Conservation (phyloP, 2,888 invertebrate species). For the Epistrophe eligans region DNA sequence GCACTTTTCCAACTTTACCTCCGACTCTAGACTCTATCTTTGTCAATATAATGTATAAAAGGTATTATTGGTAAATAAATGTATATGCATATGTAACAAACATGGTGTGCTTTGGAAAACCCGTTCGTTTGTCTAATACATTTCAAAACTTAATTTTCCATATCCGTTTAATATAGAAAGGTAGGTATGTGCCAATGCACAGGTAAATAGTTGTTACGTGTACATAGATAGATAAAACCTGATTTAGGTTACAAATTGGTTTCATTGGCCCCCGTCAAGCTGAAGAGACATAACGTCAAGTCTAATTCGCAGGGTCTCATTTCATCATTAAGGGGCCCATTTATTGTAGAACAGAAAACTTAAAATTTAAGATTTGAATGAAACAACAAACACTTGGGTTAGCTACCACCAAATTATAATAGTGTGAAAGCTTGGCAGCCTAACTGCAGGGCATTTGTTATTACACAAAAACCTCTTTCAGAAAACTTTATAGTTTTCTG, state of each 20-base stretch:
- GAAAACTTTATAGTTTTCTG: too few relatives aligned
- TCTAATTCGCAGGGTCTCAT: slow-evolving; percentile 18
- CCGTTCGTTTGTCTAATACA: slow-evolving; percentile 33
- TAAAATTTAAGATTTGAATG: too few relatives aligned
- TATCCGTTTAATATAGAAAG: slow-evolving; percentile 51
- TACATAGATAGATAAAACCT: slow-evolving; percentile 38
- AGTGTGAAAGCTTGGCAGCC: too few relatives aligned
- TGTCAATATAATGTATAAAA: too few relatives aligned
- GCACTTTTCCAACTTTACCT: slow-evolving; percentile 64
- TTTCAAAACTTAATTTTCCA: slow-evolving; percentile 62
- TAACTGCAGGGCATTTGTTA: too few relatives aligned
- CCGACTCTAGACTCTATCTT: not conserved
- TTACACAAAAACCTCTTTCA: too few relatives aligned
- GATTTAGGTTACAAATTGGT: slow-evolving; percentile 53
- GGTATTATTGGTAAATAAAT: not conserved
- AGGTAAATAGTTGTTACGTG: slow-evolving; percentile 35
- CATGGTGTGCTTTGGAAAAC: slow-evolving; percentile 7
- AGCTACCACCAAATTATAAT: too few relatives aligned
- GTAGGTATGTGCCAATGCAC: slow-evolving; percentile 40
- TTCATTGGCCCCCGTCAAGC: slow-evolving; percentile 42
- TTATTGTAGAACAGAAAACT: not conserved
- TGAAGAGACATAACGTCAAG: slow-evolving; percentile 30
- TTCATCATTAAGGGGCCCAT: not conserved
- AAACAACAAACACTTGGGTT: too few relatives aligned
- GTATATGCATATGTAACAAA: not conserved